phyloP scores from a whole-genome alignment of 2,888 invertebrate species.

The Pristionchus japonicus region DNA sequence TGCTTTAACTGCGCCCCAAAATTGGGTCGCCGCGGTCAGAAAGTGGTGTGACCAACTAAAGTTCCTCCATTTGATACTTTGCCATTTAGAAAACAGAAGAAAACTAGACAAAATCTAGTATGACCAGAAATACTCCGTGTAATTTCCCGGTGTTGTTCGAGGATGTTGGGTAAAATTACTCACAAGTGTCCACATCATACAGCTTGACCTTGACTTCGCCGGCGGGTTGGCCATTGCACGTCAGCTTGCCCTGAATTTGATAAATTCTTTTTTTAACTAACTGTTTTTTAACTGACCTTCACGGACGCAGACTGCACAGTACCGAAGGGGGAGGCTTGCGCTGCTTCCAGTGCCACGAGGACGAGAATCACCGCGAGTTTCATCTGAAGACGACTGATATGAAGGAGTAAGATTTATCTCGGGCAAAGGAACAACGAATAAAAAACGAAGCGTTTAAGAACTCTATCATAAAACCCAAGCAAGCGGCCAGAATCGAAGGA shows the following conservation, averaged over 20 bases:
- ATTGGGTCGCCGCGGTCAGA: not conserved
- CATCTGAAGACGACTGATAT: too few relatives aligned
- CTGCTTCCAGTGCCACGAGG: not conserved
- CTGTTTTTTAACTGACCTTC: not conserved
- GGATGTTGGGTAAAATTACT: not conserved
- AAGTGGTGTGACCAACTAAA: not conserved
- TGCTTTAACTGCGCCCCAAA: too few relatives aligned
- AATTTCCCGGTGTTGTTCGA: not conserved
- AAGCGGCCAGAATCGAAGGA: too few relatives aligned
- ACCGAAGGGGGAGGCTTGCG: slow-evolving; percentile 37
- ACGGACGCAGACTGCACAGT: slow-evolving; percentile 45
- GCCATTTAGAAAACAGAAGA: too few relatives aligned
- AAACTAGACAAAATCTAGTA: too few relatives aligned
- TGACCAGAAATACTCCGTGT: not conserved
- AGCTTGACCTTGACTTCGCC: slow-evolving; percentile 62
- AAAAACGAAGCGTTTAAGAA: too few relatives aligned
- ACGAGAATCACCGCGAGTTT: not conserved
- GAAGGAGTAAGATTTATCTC: too few relatives aligned
- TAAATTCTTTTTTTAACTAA: not conserved
- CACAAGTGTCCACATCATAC: slow-evolving; percentile 59
- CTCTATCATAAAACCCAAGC: too few relatives aligned
- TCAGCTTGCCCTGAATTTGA: slow-evolving; percentile 57
- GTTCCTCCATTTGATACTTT: not conserved
- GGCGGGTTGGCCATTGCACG: slow-evolving; percentile 60
- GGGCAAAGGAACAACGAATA: too few relatives aligned